phyloP scores from a whole-genome alignment of 1,140 invertebrate species.

The Macrostomum lignano region DNA sequence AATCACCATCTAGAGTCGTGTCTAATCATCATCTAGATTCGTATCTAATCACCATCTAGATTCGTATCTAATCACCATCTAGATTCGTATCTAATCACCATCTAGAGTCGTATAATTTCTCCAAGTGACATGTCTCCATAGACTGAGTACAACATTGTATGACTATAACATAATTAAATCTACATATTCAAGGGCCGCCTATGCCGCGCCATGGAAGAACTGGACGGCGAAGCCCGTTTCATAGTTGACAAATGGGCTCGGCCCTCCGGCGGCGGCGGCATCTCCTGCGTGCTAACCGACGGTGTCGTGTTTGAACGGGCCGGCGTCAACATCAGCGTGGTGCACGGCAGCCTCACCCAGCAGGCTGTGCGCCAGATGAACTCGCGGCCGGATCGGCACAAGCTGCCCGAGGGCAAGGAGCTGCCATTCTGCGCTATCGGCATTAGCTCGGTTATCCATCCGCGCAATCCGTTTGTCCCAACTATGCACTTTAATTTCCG shows the following conservation, averaged over 20 bases:
- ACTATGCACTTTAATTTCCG: constrained; percentile 92
- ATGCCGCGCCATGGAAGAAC: not conserved
- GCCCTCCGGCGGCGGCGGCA: constrained; percentile 46
- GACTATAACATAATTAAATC: no score
- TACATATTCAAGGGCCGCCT: not conserved
- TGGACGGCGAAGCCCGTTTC: constrained; percentile 5
- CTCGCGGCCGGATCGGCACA: constrained; percentile 34
- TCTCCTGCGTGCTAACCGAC: constrained; percentile 82
- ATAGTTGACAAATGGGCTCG: constrained; percentile 4
- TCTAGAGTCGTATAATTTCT: no score
- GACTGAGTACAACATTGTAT: no score
- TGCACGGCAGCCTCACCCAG: constrained; percentile 50
- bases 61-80: no score
- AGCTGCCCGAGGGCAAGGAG: not conserved
- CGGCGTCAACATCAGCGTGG: constrained; percentile 82
- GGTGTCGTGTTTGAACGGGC: constrained; percentile 77
- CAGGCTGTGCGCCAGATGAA: constrained; percentile 65
- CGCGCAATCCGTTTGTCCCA: constrained; percentile 75
- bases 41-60: no score
- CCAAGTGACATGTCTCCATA: no score
- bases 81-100: no score
- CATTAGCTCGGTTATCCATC: constrained; percentile 86
- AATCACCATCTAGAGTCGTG: no score
- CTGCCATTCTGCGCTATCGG: constrained; percentile 33
- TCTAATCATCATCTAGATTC: no score